Conservation (phyloP, 1,140 invertebrate species). For the Bombus haemorrhoidalis region DNA sequence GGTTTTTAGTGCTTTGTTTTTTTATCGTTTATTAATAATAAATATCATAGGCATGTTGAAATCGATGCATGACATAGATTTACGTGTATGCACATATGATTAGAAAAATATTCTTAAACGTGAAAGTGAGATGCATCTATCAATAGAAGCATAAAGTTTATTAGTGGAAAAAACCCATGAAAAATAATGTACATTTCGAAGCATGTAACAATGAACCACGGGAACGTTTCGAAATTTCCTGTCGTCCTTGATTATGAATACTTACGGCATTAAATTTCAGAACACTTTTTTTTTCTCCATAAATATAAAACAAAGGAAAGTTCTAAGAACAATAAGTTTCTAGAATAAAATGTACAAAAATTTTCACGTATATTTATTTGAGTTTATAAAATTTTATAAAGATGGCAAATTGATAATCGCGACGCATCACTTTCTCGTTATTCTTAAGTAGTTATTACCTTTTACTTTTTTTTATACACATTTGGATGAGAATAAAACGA, state of each 20-base stretch:
- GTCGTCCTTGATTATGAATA: conserved; percentile 11
- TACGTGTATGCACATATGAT: neutral
- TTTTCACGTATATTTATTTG: neutral
- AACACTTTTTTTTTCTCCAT: neutral
- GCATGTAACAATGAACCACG: neutral
- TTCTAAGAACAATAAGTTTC: neutral
- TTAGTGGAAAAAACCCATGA: too few relatives aligned
- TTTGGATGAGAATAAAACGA: neutral
- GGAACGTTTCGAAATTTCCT: conserved; percentile 8
- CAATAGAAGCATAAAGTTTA: neutral
- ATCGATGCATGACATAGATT: neutral
- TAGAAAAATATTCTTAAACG: neutral
- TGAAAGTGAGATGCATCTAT: neutral
- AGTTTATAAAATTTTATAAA: neutral
- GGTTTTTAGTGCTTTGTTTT: neutral
- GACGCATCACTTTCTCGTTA: neutral
- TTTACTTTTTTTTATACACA: neutral
- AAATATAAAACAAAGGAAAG: neutral
- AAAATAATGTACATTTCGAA: neutral
- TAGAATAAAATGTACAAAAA: neutral
- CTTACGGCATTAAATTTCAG: neutral
- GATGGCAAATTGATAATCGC: conserved; percentile 18
- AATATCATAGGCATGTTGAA: neutral
- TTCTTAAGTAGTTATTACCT: neutral
- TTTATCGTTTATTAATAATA: neutral